Evolutionary conservation across 2,888 invertebrate genomes (phyloP), one percentile per base, ranked within the genome.

Genomic region (Aethes cnicana): DNA sequence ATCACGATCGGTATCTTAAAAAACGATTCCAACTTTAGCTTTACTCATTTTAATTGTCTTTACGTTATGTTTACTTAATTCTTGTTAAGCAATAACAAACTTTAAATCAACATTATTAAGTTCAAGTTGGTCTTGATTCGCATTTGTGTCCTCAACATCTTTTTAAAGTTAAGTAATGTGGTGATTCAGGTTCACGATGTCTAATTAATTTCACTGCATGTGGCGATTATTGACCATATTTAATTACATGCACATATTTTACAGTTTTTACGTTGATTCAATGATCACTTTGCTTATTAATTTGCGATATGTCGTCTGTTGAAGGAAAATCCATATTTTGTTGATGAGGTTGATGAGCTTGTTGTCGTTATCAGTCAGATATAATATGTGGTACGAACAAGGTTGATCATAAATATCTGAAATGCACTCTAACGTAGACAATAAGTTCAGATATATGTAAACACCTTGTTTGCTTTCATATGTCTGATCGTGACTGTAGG

Each of bases 151-250:
- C 8, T 8, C 9, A 20, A 16, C 39, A 46, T 52, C 46, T 14
- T 52, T 52, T 39, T 25, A 39, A 33, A 32, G 39, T 14, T 46
- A 46, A 52, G 37, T 46, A 39, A 52, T 52, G 46, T 16, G 44
- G 25, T 20, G 32, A 46, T 52, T 52, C 37, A 26, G 33, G 39
- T 32, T 46, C 52, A 46, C 39, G 52, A 46, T 46, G 52, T 46
- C 39, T 32, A 39, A 52, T 52, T 52, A 52, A 46, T 52, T 52
- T 39, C 44, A 18, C 52, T 32, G 52, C 33, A 46, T 39, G 52
- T 52, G 52, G 52, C 33, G 16, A 25, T 52, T 52, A 52, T 52
- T 44, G 52, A 8, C 30, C 36, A 26, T 52, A 46, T 46, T 39
- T 46, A 46, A 52, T 52, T 52, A 52, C 46, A 44, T 14, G 30